Conservation (phyloP, 2,797 vertebrate genomes). For the Neostethus bicornis region DNA sequence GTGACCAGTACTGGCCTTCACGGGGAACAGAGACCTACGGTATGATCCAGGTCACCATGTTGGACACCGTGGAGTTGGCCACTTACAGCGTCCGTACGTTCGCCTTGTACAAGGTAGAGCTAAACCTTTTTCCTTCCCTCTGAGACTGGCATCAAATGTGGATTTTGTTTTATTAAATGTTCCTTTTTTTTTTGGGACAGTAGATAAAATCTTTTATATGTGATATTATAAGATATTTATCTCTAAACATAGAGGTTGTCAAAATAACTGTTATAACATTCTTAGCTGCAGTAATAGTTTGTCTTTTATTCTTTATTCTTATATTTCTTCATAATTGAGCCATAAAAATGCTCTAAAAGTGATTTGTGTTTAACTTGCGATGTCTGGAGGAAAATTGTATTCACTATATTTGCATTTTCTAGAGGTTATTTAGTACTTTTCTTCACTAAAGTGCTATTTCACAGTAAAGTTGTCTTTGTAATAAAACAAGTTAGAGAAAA, state of each 20-base stretch:
- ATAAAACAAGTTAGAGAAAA: neutral
- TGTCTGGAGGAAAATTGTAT: too few species aligned
- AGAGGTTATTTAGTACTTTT: constrained; percentile 20
- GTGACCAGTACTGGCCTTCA: constrained; percentile 94
- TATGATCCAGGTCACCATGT: constrained; percentile 93
- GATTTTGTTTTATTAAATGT: constrained; percentile 44
- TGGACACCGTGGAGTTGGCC: constrained; percentile 93
- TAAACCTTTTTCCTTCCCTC: constrained; percentile 20
- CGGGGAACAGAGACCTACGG: constrained; percentile 84
- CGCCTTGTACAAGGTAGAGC: constrained; percentile 91
- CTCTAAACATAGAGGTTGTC: constrained; percentile 33
- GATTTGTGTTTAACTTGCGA: too few species aligned
- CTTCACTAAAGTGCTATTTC: neutral
- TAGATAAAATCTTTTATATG: constrained; percentile 47
- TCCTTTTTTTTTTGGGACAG: constrained; percentile 46
- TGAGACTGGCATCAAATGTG: constrained; percentile 18
- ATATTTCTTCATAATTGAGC: constrained; percentile 27
- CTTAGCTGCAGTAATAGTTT: constrained; percentile 29
- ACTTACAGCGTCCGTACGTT: constrained; percentile 95
- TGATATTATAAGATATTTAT: constrained; percentile 41
- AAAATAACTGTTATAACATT: too few species aligned
- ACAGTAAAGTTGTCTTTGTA: neutral
- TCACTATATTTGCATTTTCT: constrained; percentile 34
- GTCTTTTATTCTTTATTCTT: constrained; percentile 44
- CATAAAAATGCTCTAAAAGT: constrained; percentile 21